Base-by-base conservation (phyloP, 2,113 vertebrate species). In the Guaruba guarouba region DNA sequence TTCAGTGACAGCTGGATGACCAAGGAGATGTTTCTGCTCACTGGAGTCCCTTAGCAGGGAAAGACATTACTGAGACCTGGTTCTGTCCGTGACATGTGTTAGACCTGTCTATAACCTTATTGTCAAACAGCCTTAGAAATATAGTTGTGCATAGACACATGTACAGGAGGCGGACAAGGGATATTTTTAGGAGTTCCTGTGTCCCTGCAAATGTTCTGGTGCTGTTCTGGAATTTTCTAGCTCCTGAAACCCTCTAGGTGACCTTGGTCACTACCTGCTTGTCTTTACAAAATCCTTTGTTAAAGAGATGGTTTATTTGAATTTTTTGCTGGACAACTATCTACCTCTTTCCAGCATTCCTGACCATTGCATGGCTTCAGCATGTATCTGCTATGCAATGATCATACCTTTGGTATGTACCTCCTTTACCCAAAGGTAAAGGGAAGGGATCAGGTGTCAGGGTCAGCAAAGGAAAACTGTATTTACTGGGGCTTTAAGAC, bases 81-180 rank as follows among this genome's bases (percentile, higher is more conserved):
- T 59, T 46, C 62, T 59, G 51, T 14, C 55, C 2, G 0, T 4
- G 29, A 9, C 7, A 14, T 2, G 16, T 14, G 49, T 62, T 39
- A 52, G 28, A 48, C 16, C 23, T 24, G 13, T 43, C 51, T n/a
- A 5, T 8, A 23, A 46, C 57, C 22, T 52, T 6, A 9, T 23
- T 17, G 48, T 4, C 48, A 17, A n/a, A 31, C 51, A 13, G 25
- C 67, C 49, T 25, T 10, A 2, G 59, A 24, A 1, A 4, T 10
- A 5, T 2, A 17, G 3, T 16, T 10, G 59, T 9, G 49, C 33
- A 8, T 39, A 39, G 33, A 24, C n/a, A 37, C 28, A 31, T 2
- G 2, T 7, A n/a, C 39, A 9, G 43, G 31, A 57, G 17, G 17
- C 0, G 1, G 49, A 48, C 44, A 7, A 52, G 48, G 66, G 28